These are phyloP conservation scores for Coregonus suidteri DNA, from an alignment of 2,797 vertebrate genomes.

Conservation along the genomic window DNA sequence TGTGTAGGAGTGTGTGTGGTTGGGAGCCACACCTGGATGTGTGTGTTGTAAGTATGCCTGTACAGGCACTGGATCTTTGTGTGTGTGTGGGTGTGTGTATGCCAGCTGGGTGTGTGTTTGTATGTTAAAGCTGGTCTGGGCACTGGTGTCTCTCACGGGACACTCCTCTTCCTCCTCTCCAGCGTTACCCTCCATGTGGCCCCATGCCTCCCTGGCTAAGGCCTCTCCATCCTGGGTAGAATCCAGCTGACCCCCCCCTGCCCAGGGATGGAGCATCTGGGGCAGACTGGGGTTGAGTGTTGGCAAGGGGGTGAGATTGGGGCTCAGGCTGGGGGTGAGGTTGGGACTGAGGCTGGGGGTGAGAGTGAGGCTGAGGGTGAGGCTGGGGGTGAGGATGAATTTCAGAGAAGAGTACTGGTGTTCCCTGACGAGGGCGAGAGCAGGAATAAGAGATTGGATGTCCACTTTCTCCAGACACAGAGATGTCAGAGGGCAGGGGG, in stretches of 20 bases:
- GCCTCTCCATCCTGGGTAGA: slow-evolving; percentile 14
- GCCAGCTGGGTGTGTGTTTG: neutral
- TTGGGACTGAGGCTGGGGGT: neutral
- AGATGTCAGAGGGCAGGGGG: neutral
- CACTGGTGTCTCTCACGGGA: slow-evolving; percentile 65
- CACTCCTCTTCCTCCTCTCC: slow-evolving; percentile 35
- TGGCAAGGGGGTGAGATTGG: neutral
- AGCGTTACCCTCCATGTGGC: slow-evolving; percentile 24
- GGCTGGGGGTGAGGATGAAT: neutral
- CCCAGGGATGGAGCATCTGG: slow-evolving; percentile 61
- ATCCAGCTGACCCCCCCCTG: neutral
- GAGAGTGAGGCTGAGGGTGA: too few relatives aligned
- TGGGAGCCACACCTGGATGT: neutral
- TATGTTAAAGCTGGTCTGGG: slow-evolving; percentile 39
- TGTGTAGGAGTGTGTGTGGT: neutral
- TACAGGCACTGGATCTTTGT: neutral
- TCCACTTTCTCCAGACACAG: too few relatives aligned
- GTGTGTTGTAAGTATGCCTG: neutral
- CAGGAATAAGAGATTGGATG: neutral
- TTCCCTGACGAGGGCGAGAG: neutral
- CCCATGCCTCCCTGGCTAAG: slow-evolving; percentile 21
- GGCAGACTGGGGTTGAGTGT: slow-evolving; percentile 46
- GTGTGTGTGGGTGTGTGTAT: slow-evolving; percentile 6
- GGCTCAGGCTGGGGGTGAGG: neutral
- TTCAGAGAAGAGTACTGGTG: neutral